Conservation (phyloP, 1,140 invertebrate genomes). For the Battus philenor region DNA sequence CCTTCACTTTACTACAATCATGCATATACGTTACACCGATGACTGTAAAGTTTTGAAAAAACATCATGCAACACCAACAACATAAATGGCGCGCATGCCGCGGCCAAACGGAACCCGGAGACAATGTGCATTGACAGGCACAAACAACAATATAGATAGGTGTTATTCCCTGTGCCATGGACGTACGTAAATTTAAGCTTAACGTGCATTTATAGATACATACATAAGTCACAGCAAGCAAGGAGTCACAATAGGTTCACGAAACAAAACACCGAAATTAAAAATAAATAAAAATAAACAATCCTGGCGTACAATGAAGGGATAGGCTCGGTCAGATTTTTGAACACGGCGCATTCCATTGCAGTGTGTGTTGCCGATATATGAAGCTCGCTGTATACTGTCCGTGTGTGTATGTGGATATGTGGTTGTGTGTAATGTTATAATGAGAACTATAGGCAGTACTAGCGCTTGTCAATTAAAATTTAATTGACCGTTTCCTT, state of each 20-base stretch:
- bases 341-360: slow-evolving; percentile 60
- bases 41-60: slow-evolving; percentile 48
- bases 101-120: slow-evolving; percentile 47
- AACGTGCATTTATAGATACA: slow-evolving; percentile 69
- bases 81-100: slow-evolving; percentile 65
- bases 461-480: slow-evolving; percentile 12
- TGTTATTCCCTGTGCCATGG: slow-evolving; percentile 51
- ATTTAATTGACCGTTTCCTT: neutral
- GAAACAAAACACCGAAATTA: slow-evolving; percentile 60
- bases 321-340: slow-evolving; percentile 47
- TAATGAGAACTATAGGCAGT: slow-evolving; percentile 21
- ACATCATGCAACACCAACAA: slow-evolving; percentile 73
- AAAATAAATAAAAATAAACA: slow-evolving; percentile 38
- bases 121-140: slow-evolving; percentile 65
- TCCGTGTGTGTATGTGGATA: slow-evolving; percentile 37
- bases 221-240: slow-evolving; percentile 61
- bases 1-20: slow-evolving; percentile 63
- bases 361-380: slow-evolving; percentile 54
- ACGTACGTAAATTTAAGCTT: slow-evolving; percentile 66
- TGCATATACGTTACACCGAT: slow-evolving; percentile 63
- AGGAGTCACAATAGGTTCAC: slow-evolving; percentile 53
- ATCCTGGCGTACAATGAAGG: slow-evolving; percentile 53
- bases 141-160: slow-evolving; percentile 54
- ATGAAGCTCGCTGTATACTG: slow-evolving; percentile 35
- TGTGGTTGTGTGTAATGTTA: slow-evolving; percentile 13